Conservation (phyloP, 2,888 invertebrate genomes). For the Lysandra bellargus region DNA sequence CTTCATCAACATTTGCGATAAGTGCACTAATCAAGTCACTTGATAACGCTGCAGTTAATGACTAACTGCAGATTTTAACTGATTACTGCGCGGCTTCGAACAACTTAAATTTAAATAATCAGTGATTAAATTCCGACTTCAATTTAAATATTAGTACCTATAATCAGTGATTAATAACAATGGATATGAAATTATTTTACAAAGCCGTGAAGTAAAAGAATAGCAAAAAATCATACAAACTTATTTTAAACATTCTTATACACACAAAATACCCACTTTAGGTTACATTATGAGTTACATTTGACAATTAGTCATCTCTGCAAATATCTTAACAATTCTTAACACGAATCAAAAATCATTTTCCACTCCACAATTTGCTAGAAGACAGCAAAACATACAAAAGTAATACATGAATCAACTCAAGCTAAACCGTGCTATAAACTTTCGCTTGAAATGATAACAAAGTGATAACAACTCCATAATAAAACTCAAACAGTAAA, state of each 20-base stretch:
- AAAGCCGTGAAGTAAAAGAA: background rate
- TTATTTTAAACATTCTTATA: background rate
- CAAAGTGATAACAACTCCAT: conserved; percentile 15
- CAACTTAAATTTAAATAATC: background rate
- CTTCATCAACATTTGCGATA: background rate
- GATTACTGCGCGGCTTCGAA: background rate
- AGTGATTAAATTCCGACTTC: background rate
- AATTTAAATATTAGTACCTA: background rate
- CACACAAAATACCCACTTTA: too few relatives aligned
- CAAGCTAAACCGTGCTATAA: background rate
- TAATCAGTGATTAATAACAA: too few relatives aligned
- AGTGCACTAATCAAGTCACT: background rate
- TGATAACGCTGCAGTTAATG: background rate
- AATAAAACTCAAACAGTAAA: conserved; percentile 15
- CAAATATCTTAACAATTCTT: background rate
- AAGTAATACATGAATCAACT: background rate
- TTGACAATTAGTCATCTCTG: background rate
- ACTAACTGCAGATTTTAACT: background rate
- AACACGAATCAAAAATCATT: background rate
- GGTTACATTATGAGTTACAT: background rate
- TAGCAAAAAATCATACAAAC: background rate
- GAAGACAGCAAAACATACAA: background rate
- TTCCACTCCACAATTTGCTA: background rate
- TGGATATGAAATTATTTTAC: background rate
- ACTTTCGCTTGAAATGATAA: background rate